Evolutionary conservation across 2,797 vertebrate genomes (phyloP).

Genomic region (Falco rusticolus): DNA sequence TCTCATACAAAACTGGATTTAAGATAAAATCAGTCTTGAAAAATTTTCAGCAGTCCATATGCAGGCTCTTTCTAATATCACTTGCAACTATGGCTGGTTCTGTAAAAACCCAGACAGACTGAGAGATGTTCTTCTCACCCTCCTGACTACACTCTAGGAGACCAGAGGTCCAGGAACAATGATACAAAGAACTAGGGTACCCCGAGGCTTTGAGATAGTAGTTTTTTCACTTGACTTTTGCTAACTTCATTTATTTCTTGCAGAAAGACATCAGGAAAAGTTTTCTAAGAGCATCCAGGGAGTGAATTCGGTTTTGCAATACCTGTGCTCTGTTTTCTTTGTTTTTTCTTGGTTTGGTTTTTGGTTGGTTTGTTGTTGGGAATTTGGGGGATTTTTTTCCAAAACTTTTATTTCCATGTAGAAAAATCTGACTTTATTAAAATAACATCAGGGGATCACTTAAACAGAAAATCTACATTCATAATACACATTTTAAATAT

Average conservation of each 20-base stretch:
- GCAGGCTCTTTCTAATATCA: background rate
- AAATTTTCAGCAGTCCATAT: background rate
- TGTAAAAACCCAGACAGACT: background rate
- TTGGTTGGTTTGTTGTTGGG: background rate
- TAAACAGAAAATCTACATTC: background rate
- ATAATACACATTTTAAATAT: background rate
- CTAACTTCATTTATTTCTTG: background rate
- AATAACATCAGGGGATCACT: background rate
- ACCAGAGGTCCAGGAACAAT: background rate
- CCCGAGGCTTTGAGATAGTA: background rate
- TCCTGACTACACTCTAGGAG: background rate
- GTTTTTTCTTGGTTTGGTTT: too few relatives aligned
- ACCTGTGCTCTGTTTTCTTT: background rate
- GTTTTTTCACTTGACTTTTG: background rate
- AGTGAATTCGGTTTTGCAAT: background rate
- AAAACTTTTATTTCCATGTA: background rate
- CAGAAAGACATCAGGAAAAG: background rate
- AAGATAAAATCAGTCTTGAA: background rate
- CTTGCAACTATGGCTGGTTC: rapidly evolving
- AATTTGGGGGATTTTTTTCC: too few relatives aligned
- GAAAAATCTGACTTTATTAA: background rate
- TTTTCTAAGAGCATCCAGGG: background rate
- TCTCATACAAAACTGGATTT: background rate
- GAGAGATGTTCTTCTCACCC: background rate
- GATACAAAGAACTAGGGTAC: background rate